Evolutionary conservation across 92 coral and sea anemone genomes (phyloP).

Genomic region (Galaxea fascicularis): DNA sequence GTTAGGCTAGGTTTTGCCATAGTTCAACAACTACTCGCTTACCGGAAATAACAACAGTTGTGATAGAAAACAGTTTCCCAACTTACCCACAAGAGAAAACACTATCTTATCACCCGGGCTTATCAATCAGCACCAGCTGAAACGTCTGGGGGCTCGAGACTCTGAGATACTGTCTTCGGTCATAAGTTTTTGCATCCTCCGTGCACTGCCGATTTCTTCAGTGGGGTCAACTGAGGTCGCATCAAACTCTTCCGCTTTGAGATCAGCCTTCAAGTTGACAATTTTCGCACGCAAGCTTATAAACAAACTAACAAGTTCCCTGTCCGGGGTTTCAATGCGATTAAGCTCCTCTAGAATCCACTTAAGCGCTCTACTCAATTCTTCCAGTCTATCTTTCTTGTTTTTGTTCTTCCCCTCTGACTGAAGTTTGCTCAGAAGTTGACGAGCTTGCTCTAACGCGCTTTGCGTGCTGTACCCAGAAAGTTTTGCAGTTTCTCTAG

Average conservation of each 20-base stretch:
- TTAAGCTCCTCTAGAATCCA: conserved; percentile 87
- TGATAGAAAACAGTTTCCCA: conserved; percentile 25
- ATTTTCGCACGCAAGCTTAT: conserved; percentile 88
- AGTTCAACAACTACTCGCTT: not conserved
- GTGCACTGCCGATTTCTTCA: conserved; percentile 28
- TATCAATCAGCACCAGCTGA: conserved; percentile 90
- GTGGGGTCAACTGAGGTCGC: conserved; percentile 47
- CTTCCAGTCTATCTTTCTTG: conserved; percentile 84
- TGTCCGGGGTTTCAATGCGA: conserved; percentile 85
- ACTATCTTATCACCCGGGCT: conserved; percentile 14
- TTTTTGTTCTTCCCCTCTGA: conserved; percentile 79
- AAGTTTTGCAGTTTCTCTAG: conserved; percentile 43
- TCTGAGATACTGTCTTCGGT: conserved; percentile 27
- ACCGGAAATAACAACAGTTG: conserved; percentile 24
- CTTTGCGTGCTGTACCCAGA: conserved; percentile 92
- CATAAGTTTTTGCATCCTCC: conserved; percentile 13
- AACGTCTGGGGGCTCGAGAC: conserved; percentile 62
- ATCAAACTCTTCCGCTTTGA: conserved; percentile 78
- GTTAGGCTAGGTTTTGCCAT: not conserved
- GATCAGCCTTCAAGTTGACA: conserved; percentile 75
- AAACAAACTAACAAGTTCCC: conserved; percentile 82
- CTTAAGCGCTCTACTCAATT: conserved; percentile 87
- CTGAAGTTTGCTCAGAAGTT: conserved; percentile 74
- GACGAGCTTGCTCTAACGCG: conserved; percentile 84
- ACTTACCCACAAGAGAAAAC: conserved; percentile 35